phyloP scores from a whole-genome alignment of 2,888 invertebrate species.

The Myopa tessellatipennis region DNA sequence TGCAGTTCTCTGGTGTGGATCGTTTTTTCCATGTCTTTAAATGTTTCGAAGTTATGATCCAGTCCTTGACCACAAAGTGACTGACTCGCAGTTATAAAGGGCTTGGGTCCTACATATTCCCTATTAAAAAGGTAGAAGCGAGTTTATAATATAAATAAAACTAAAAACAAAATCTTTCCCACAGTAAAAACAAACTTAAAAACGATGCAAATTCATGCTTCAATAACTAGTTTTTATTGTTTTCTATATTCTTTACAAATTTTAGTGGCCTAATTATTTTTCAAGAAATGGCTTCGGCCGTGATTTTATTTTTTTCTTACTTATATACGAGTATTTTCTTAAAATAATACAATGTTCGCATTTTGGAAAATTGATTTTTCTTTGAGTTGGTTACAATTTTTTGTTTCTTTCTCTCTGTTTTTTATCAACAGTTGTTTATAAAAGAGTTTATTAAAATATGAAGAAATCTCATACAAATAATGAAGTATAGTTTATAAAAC shows the following conservation, averaged over 20 bases:
- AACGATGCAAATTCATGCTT: not conserved
- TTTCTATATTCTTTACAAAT: constrained; percentile 23
- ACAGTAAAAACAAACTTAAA: not conserved
- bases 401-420: not conserved
- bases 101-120: no score
- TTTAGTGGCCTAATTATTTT: not conserved
- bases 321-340: constrained; percentile 23
- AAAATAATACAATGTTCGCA: constrained; percentile 13
- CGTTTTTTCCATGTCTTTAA: no score
- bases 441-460: constrained; percentile 18
- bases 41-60: no score
- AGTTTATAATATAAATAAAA: no score
- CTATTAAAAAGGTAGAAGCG: no score
- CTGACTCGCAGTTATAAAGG: no score
- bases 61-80: no score
- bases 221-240: constrained; percentile 15
- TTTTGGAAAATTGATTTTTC: constrained; percentile 18
- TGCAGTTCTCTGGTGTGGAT: no score
- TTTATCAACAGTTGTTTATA: constrained; percentile 3
- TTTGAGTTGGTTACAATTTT: not conserved
- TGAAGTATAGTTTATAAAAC: not conserved
- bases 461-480: constrained; percentile 14
- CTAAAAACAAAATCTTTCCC: no score
- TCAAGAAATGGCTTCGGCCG: constrained; percentile 17
- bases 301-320: not conserved